Percentiles rank a stretch among this genome's conserved stretches.
Conservation (phyloP, 2,888 invertebrate species). For the Cryptocephalus moraei region DNA sequence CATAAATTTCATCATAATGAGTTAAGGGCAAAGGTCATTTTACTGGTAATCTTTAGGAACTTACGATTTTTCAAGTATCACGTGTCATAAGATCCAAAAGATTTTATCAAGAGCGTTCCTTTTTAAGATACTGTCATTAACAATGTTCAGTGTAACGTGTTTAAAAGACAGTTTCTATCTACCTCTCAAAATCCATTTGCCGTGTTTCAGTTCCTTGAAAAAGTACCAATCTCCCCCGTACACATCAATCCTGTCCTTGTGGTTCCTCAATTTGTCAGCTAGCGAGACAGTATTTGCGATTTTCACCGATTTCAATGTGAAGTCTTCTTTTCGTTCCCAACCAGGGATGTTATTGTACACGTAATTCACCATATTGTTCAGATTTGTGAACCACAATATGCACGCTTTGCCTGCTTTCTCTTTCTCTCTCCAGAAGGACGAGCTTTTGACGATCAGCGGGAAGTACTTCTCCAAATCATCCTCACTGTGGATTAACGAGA, state of each 20-base stretch:
- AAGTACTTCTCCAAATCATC: slow-evolving; percentile 2
- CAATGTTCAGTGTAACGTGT: too few species aligned
- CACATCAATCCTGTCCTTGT: slow-evolving; percentile 14
- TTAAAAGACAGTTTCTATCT: background rate
- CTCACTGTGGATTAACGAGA: background rate
- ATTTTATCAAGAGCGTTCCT: too few species aligned
- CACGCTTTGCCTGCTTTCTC: slow-evolving; percentile 29
- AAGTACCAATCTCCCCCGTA: slow-evolving; percentile 32
- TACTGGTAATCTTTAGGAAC: too few species aligned
- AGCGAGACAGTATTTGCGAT: slow-evolving; percentile 23
- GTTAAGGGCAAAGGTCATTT: too few species aligned
- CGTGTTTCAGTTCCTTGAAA: slow-evolving; percentile 32
- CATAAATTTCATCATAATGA: too few species aligned
- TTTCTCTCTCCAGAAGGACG: slow-evolving; percentile 25
- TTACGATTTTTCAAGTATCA: too few species aligned
- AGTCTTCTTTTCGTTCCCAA: slow-evolving; percentile 18
- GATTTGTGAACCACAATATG: slow-evolving; percentile 27
- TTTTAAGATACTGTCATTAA: too few species aligned
- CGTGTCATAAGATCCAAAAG: too few species aligned
- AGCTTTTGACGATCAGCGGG: slow-evolving; percentile 13
- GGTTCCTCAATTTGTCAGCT: slow-evolving; percentile 20
- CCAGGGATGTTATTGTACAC: slow-evolving; percentile 32
- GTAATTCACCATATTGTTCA: slow-evolving; percentile 27
- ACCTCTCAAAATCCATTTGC: slow-evolving; percentile 35
- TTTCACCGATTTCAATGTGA: slow-evolving; percentile 23